Evolutionary conservation across 2,888 invertebrate species (phyloP).

Genomic region (Cybosia mesomella): DNA sequence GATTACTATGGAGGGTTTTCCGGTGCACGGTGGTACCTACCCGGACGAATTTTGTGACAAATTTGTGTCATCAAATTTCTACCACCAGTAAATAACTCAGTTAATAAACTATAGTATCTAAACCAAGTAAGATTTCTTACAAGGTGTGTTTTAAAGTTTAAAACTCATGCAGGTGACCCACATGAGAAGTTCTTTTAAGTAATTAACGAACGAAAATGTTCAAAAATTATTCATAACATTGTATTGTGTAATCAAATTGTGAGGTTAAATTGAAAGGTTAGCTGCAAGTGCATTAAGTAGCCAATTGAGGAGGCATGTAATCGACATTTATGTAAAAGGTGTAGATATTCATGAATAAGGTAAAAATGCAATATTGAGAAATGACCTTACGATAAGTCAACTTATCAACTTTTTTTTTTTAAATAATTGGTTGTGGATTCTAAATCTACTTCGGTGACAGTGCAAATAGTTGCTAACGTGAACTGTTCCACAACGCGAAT

Average conservation of each 20-base stretch:
- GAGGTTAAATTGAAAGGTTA: constrained; percentile 47
- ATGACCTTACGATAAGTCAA: background rate
- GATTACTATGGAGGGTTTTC: too few relatives aligned
- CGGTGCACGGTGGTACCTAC: too few relatives aligned
- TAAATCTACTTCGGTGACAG: too few relatives aligned
- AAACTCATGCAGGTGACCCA: background rate
- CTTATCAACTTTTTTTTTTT: background rate
- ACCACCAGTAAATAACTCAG: too few relatives aligned
- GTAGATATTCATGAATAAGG: background rate
- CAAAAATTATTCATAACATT: constrained; percentile 26
- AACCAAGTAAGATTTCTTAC: too few relatives aligned
- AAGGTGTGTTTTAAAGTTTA: background rate
- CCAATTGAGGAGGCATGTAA: constrained; percentile 25
- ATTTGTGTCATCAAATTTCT: too few relatives aligned
- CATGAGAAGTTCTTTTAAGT: constrained; percentile 24
- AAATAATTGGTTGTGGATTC: too few relatives aligned
- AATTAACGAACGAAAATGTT: constrained; percentile 37
- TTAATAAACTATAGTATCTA: too few relatives aligned
- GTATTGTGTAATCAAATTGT: constrained; percentile 43
- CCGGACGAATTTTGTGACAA: too few relatives aligned
- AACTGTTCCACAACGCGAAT: too few relatives aligned
- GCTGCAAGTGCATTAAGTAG: constrained; percentile 33
- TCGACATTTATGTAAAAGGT: background rate
- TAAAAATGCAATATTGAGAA: background rate
- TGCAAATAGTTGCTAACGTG: too few relatives aligned